Evolutionary conservation across 2,888 invertebrate genomes (phyloP).

Genomic region (Seira musarum): DNA sequence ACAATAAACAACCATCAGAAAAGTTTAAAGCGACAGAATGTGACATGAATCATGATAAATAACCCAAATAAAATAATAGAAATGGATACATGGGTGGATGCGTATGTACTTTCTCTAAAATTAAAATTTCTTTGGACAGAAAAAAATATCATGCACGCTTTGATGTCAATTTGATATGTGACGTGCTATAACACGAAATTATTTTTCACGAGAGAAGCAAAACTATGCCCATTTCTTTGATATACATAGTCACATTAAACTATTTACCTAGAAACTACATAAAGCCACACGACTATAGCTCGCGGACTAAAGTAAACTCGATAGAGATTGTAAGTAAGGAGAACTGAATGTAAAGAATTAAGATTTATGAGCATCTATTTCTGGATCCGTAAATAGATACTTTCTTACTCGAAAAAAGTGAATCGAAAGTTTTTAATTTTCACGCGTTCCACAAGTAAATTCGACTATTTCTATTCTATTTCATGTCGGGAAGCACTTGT

Average conservation of each 20-base stretch:
- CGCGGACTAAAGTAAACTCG: too few relatives aligned
- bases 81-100: too few relatives aligned
- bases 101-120: background rate
- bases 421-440: conserved; percentile 21
- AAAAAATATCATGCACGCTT: background rate
- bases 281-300: too few relatives aligned
- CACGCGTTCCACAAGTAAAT: background rate
- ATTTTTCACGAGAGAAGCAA: conserved; percentile 1
- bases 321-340: background rate
- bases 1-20: conserved; percentile 48
- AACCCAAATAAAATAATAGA: background rate
- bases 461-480: background rate
- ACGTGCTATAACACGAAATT: background rate
- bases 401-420: conserved; percentile 14
- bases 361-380: conserved; percentile 59
- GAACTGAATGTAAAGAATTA: conserved; percentile 27
- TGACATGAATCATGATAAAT: conserved; percentile 41
- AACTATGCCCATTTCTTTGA: too few relatives aligned
- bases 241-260: too few relatives aligned
- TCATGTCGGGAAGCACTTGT: background rate
- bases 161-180: conserved; percentile 14
- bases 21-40: conserved; percentile 39
- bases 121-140: background rate
- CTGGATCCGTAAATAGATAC: conserved; percentile 44
- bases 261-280: too few relatives aligned